phyloP scores from a whole-genome alignment of 2,113 vertebrate species.

The Stomatorhinus ivindoensis region DNA sequence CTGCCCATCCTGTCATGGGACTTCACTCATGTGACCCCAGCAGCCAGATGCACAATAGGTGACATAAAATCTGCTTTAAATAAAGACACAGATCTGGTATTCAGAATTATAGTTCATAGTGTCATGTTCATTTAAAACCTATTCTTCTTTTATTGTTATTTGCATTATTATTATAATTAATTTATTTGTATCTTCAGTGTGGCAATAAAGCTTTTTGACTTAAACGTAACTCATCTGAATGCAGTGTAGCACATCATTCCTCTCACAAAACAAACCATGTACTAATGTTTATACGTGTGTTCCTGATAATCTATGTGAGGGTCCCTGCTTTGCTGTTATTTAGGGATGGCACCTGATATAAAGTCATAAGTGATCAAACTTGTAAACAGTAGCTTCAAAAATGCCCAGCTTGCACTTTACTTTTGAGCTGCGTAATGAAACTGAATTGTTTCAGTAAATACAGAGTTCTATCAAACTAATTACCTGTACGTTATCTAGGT shows the following conservation, averaged over 20 bases:
- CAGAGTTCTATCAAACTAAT: neutral
- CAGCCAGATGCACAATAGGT: neutral
- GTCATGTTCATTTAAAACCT: neutral
- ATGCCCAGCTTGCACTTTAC: neutral
- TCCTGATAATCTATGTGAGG: neutral
- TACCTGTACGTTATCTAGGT: neutral
- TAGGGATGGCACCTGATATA: neutral
- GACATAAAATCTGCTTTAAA: neutral
- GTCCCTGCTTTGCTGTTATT: neutral
- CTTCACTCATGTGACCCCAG: neutral
- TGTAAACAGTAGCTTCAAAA: neutral
- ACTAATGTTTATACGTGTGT: neutral
- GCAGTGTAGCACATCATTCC: neutral
- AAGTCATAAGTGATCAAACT: neutral
- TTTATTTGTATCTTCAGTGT: neutral
- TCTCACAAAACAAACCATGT: neutral
- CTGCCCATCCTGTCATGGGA: neutral
- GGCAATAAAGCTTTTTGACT: conserved; percentile 2
- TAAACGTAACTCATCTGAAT: neutral
- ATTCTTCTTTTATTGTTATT: neutral
- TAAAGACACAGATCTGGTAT: neutral
- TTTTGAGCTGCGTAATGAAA: neutral
- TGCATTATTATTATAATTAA: neutral
- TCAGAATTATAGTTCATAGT: neutral
- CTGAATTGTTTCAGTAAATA: neutral